Evolutionary conservation across 1,140 invertebrate species (phyloP).

Genomic region (Pseudomyrmex sp.): DNA sequence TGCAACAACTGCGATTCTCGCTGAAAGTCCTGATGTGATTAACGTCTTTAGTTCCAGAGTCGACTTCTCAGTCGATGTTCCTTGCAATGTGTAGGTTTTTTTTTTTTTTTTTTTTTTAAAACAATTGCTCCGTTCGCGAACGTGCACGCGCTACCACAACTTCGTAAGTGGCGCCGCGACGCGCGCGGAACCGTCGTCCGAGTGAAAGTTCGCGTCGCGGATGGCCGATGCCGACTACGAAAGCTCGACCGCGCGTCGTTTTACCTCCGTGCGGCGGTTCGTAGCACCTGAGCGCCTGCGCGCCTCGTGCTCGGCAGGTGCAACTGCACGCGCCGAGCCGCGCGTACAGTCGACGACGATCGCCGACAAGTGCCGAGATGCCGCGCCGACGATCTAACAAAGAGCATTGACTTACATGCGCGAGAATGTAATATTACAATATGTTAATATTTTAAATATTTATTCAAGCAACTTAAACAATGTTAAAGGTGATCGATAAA

Average conservation of each 20-base stretch:
- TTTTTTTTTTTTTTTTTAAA: too few species aligned
- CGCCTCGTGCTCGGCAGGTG: slow-evolving; percentile 64
- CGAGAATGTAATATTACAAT: slow-evolving; percentile 10
- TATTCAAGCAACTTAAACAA: neutral
- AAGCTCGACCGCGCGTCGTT: slow-evolving; percentile 79
- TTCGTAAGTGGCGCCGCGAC: slow-evolving; percentile 36
- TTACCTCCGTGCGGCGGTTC: slow-evolving; percentile 71
- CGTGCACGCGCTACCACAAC: slow-evolving; percentile 27
- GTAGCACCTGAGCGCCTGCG: slow-evolving; percentile 83
- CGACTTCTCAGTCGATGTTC: neutral
- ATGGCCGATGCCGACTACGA: slow-evolving; percentile 84
- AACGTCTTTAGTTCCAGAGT: neutral
- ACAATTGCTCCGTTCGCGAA: neutral
- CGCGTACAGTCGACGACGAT: slow-evolving; percentile 29
- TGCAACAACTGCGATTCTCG: neutral
- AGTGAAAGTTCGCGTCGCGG: slow-evolving; percentile 79
- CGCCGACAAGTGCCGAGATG: slow-evolving; percentile 46
- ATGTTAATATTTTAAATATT: slow-evolving; percentile 8
- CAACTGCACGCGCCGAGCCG: slow-evolving; percentile 65
- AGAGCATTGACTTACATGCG: neutral
- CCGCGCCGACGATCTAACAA: slow-evolving; percentile 52
- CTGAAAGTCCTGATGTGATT: neutral
- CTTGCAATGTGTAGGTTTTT: neutral
- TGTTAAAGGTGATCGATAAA: too few species aligned
- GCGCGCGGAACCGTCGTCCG: slow-evolving; percentile 45